phyloP scores from a whole-genome alignment of 2,113 vertebrate genomes.

The Neodontobutis hainanensis region DNA sequence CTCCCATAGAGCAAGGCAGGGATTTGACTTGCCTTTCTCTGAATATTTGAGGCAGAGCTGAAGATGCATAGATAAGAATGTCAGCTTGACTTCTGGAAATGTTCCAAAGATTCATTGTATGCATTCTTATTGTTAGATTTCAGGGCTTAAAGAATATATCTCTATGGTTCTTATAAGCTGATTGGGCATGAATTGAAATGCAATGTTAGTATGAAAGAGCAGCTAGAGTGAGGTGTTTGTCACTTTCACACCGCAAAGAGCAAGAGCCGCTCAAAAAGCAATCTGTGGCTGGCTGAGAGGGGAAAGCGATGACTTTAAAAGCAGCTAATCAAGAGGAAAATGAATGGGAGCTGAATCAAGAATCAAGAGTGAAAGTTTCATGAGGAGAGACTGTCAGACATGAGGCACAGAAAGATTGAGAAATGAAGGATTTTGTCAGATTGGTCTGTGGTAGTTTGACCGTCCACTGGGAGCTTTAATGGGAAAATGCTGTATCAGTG shows the following conservation, averaged over 20 bases:
- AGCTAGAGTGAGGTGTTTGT: conserved; percentile 10
- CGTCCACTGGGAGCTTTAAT: conserved; percentile 21
- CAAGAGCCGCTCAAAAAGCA: neutral
- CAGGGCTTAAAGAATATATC: conserved; percentile 5
- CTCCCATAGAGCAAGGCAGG: conserved; percentile 7
- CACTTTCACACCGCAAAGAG: neutral
- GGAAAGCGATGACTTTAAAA: conserved; percentile 16
- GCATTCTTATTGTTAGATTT: neutral
- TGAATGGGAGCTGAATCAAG: conserved; percentile 22
- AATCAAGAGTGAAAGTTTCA: conserved; percentile 34
- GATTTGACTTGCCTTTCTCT: conserved; percentile 24
- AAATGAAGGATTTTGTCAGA: conserved; percentile 6
- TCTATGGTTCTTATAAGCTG: conserved; percentile 1
- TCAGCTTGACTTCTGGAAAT: neutral
- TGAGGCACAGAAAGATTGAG: neutral
- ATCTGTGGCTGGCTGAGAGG: neutral
- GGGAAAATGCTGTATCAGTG: conserved; percentile 11
- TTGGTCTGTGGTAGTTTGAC: conserved; percentile 1
- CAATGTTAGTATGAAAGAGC: neutral
- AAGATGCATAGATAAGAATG: conserved; percentile 14
- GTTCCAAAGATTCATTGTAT: neutral
- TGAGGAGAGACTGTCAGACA: conserved; percentile 16
- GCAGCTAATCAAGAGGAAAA: conserved; percentile 29
- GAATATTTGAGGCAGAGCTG: conserved; percentile 8
- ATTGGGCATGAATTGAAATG: conserved; percentile 11